These are phyloP conservation scores for Erythrolamprus reginae DNA, from an alignment of 2,113 vertebrate species.

Conservation along the genomic window DNA sequence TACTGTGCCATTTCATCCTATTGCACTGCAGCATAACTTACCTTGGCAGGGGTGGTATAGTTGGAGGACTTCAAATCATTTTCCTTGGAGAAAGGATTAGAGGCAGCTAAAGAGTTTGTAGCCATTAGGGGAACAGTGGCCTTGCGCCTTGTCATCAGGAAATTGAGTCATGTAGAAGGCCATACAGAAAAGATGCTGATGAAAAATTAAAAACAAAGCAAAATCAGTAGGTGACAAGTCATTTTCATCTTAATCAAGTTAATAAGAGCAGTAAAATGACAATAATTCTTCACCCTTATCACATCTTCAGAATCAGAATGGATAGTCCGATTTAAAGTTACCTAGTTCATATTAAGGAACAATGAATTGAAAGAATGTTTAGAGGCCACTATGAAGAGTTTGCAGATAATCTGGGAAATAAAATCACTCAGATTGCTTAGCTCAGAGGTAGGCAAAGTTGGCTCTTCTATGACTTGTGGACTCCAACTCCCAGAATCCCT, in stretches of 20 bases:
- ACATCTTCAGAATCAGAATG: not conserved
- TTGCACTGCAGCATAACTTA: not conserved
- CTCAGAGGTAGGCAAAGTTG: too few relatives aligned
- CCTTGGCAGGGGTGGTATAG: not conserved
- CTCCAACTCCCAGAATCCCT: too few relatives aligned
- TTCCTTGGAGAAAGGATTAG: not conserved
- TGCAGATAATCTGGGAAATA: not conserved
- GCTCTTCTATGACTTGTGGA: too few relatives aligned
- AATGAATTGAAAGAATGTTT: not conserved
- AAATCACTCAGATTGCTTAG: not conserved
- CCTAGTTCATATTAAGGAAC: not conserved
- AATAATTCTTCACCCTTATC: not conserved
- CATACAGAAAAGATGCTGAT: not conserved
- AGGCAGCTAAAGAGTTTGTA: not conserved
- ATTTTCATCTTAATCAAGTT: not conserved
- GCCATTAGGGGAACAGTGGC: not conserved
- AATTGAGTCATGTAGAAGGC: not conserved
- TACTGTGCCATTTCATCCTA: not conserved
- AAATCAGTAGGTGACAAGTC: not conserved
- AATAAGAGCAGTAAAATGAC: not conserved
- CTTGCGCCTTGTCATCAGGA: not conserved
- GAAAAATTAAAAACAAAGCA: not conserved
- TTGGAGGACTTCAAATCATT: not conserved
- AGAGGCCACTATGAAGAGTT: not conserved
- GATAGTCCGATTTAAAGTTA: not conserved